Evolutionary conservation across 2,797 vertebrate genomes (phyloP).

Genomic region (Bradypodion pumilum): DNA sequence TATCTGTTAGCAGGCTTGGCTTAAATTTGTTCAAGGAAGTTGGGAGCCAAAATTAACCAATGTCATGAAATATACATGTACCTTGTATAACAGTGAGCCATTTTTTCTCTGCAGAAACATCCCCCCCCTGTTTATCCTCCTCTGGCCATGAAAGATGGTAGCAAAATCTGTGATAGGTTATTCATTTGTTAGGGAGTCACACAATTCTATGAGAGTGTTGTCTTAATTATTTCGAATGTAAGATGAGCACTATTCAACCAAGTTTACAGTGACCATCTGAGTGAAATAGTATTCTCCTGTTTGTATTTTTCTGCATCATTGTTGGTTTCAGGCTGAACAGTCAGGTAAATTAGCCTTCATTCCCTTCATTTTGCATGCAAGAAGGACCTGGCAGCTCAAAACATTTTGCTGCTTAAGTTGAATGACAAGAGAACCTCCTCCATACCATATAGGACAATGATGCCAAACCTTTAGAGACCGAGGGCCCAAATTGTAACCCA

Average conservation of each 20-base stretch:
- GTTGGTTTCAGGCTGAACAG: no score
- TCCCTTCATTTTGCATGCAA: no score
- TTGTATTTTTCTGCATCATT: no score
- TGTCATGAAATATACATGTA: conserved; percentile 27
- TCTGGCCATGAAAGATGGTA: conserved; percentile 6
- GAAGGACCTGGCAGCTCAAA: no score
- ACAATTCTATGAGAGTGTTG: neutral
- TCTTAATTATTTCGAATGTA: neutral
- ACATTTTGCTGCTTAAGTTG: no score
- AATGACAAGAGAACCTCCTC: no score
- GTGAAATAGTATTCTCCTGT: no score
- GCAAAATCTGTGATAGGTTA: conserved; percentile 31
- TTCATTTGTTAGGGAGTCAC: conserved; percentile 14
- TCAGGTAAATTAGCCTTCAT: no score
- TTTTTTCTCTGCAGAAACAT: conserved; percentile 48
- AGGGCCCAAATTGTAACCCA: no score
- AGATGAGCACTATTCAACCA: neutral
- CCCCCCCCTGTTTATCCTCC: conserved; percentile 31
- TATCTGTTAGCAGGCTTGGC: conserved; percentile 45
- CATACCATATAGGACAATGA: neutral
- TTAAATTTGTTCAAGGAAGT: conserved; percentile 49
- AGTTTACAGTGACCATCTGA: no score
- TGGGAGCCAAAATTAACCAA: conserved; percentile 48
- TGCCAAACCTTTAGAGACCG: no score
- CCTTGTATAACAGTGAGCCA: conserved; percentile 47